phyloP scores from a whole-genome alignment of 2,888 invertebrate species.

The Diploptera punctata region DNA sequence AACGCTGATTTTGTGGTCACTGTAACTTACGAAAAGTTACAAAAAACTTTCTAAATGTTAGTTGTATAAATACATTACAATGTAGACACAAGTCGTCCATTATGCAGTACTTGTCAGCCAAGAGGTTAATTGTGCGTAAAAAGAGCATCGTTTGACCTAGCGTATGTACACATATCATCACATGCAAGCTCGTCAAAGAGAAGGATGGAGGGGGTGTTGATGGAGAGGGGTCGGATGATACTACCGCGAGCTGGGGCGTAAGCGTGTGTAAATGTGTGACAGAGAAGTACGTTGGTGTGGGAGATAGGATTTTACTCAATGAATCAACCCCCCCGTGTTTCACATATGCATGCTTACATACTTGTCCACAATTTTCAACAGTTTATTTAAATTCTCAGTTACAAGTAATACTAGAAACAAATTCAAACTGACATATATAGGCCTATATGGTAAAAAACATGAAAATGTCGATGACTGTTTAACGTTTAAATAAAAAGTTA shows the following conservation, averaged over 20 bases:
- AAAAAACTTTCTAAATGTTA: no score
- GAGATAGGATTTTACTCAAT: not conserved
- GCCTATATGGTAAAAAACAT: no score
- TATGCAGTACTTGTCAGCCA: not conserved
- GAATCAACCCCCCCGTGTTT: no score
- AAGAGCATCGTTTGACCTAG: conserved; percentile 22
- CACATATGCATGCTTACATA: no score
- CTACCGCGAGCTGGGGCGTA: conserved; percentile 11
- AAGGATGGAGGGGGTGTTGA: conserved; percentile 6
- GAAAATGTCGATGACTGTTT: no score
- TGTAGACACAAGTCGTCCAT: not conserved
- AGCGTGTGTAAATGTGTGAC: conserved; percentile 28
- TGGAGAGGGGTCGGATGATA: conserved; percentile 8
- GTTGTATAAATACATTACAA: not conserved
- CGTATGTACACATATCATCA: conserved; percentile 20
- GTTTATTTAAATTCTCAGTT: no score
- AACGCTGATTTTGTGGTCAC: no score
- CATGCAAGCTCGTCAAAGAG: conserved; percentile 23
- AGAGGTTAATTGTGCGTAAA: conserved; percentile 16
- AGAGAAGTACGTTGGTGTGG: not conserved
- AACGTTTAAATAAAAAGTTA: no score
- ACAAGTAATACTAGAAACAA: no score
- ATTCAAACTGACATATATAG: no score
- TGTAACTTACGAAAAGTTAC: no score
- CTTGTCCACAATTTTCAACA: no score